phyloP scores from a whole-genome alignment of 1,140 invertebrate species.

The Ceratina australensis region DNA sequence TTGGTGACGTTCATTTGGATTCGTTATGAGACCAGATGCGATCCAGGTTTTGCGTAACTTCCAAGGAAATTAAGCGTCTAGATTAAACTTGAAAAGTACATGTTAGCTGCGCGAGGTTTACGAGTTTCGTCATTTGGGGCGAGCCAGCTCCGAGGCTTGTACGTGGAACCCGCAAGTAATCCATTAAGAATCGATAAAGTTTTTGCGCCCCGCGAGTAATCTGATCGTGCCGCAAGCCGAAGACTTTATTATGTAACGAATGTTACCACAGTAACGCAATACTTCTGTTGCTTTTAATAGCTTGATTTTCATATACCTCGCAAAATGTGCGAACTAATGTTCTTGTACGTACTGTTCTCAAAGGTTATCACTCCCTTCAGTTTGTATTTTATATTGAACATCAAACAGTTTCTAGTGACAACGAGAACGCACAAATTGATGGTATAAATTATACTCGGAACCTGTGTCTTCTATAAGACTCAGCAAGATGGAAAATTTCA shows the following conservation, averaged over 20 bases:
- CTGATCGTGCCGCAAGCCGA: neutral
- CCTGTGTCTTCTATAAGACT: too few relatives aligned
- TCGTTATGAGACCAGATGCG: neutral
- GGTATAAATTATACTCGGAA: too few relatives aligned
- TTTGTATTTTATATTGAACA: too few relatives aligned
- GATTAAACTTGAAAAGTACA: slow-evolving; percentile 12
- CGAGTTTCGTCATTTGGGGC: slow-evolving; percentile 26
- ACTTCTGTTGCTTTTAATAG: neutral
- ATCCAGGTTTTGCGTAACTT: neutral
- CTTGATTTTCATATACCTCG: neutral
- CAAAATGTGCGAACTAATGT: too few relatives aligned
- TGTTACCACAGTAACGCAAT: neutral
- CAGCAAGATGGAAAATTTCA: too few relatives aligned
- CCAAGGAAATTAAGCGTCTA: slow-evolving; percentile 15
- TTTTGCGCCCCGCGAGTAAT: neutral
- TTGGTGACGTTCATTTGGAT: neutral
- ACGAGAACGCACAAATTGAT: too few relatives aligned
- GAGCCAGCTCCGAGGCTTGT: neutral
- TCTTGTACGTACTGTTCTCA: too few relatives aligned
- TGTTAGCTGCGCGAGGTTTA: slow-evolving; percentile 10
- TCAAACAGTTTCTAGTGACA: too few relatives aligned
- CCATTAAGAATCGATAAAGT: slow-evolving; percentile 27
- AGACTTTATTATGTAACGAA: neutral
- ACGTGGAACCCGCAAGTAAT: neutral
- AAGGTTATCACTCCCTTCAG: too few relatives aligned